Conservation (phyloP, 2,113 vertebrate species). For the Tonatia bakeri region DNA sequence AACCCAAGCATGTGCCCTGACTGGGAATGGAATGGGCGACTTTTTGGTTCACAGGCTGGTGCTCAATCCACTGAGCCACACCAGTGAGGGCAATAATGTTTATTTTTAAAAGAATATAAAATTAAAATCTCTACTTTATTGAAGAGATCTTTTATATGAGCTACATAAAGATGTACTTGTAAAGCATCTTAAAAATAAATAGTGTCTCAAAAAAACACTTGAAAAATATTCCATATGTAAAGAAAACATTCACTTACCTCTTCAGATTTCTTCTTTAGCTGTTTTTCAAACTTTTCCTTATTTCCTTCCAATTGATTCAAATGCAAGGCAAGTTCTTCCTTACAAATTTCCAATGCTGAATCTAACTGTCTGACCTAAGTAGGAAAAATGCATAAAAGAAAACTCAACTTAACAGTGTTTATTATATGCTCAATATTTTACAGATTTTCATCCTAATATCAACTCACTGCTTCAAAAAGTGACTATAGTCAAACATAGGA, state of each 20-base stretch:
- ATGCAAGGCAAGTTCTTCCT: conserved; percentile 85
- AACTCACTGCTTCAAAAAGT: not conserved
- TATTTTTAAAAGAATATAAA: not conserved
- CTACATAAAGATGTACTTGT: not conserved
- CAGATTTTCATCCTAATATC: not conserved
- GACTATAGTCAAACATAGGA: not conserved
- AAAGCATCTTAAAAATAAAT: conserved; percentile 20
- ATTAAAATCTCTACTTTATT: not conserved
- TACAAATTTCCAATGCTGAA: conserved; percentile 84
- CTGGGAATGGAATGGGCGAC: too few relatives aligned
- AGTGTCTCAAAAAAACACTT: conserved; percentile 2
- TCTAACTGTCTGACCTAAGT: conserved; percentile 87
- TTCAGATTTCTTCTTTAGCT: conserved; percentile 85
- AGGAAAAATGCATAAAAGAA: not conserved
- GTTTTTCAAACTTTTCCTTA: conserved; percentile 84
- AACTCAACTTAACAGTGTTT: conserved; percentile 15
- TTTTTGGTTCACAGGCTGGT: too few relatives aligned
- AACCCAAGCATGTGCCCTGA: too few relatives aligned
- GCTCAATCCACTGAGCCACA: too few relatives aligned
- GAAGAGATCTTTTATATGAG: not conserved
- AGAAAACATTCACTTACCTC: conserved; percentile 82
- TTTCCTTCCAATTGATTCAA: conserved; percentile 86
- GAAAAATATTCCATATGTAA: not conserved
- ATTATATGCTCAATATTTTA: conserved; percentile 15
- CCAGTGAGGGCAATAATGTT: not conserved